Evolutionary conservation across 1,140 invertebrate genomes (phyloP).

Genomic region (Drosophila saltans): DNA sequence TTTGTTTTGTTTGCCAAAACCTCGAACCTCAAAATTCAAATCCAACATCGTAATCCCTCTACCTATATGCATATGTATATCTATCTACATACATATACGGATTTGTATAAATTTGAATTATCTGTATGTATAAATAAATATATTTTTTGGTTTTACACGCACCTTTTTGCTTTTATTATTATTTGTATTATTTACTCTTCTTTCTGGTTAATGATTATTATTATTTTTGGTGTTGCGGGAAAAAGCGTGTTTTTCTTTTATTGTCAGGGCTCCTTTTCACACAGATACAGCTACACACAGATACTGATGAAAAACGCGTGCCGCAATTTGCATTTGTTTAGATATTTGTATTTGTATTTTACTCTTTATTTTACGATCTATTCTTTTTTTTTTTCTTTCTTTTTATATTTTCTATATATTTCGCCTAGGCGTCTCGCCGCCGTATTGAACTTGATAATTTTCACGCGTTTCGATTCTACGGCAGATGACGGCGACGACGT

Average conservation of each 20-base stretch:
- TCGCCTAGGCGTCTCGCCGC: conserved; percentile 27
- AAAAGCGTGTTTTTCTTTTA: background rate
- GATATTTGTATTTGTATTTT: conserved; percentile 9
- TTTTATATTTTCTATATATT: conserved; percentile 18
- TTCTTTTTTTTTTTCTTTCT: conserved; percentile 36
- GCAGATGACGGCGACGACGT: background rate
- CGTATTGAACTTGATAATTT: conserved; percentile 41
- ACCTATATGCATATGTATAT: background rate
- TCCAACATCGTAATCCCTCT: conserved; percentile 35
- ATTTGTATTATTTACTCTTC: conserved; percentile 16
- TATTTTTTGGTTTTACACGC: conserved; percentile 44
- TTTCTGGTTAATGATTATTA: conserved; percentile 12
- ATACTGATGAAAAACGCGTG: conserved; percentile 15
- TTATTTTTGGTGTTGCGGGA: background rate
- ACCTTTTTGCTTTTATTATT: conserved; percentile 54
- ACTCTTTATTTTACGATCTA: conserved; percentile 33
- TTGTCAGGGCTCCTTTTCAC: background rate
- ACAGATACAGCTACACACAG: background rate
- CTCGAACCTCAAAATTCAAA: background rate
- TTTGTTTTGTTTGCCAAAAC: background rate
- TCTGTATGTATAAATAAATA: background rate
- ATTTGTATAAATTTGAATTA: conserved; percentile 42
- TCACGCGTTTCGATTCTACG: conserved; percentile 31
- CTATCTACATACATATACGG: conserved; percentile 3
- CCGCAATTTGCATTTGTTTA: conserved; percentile 23